Base-by-base conservation (phyloP, 2,797 vertebrate genomes). In the Onychomys leucogaster region DNA sequence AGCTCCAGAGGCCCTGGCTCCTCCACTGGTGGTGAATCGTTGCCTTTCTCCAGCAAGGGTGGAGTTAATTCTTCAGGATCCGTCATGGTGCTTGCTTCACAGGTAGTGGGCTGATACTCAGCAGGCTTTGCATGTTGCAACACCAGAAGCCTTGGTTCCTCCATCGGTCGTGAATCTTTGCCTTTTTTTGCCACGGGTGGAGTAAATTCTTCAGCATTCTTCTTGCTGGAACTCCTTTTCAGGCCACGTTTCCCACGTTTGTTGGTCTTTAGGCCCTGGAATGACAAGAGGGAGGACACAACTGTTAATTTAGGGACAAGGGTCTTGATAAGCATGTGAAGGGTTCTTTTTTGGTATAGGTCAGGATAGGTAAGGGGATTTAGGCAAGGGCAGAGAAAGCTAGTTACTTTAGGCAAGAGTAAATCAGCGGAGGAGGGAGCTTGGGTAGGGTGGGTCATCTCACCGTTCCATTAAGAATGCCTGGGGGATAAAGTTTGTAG, bases 11-110 rank as follows among this genome's bases (percentile, higher is more conserved):
- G 49, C 49, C 9, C 0, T 41, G 71, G 3, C 11, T 43, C 2
- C 37, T 41, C 0, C 5, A 9, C 23, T 41, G 13, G 2, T 11
- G n/a, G 0, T 41, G 71, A 23, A 12, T 12, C 2, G 25, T 27
- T 25, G 21, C 0, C 1, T 13, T 8, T 80, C 21, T 37, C 25
- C 1, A 1, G 0, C 0, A 6, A 0, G 5, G 34, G 52, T 1
- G 2, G 19, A 57, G 5, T 7, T 0, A 4, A 2, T 4, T 27
- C 78, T 25, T 55, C 21, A 0, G 1, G 1, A 0, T 57, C 21
- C 1, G 49, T 49, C 49, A 49, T 49, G 49, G 49, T 49, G 49
- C 49, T 49, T 49, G 49, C 49, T 49, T 49, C 49, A 49, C 49
- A 49, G 49, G 49, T 49, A 49, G 49, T 49, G 9, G 49, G 49